A percentile compares a stretch with the other conserved stretches of the same genome.
Conservation (phyloP, 1,140 invertebrate species). For the Araneus ventricosus region DNA sequence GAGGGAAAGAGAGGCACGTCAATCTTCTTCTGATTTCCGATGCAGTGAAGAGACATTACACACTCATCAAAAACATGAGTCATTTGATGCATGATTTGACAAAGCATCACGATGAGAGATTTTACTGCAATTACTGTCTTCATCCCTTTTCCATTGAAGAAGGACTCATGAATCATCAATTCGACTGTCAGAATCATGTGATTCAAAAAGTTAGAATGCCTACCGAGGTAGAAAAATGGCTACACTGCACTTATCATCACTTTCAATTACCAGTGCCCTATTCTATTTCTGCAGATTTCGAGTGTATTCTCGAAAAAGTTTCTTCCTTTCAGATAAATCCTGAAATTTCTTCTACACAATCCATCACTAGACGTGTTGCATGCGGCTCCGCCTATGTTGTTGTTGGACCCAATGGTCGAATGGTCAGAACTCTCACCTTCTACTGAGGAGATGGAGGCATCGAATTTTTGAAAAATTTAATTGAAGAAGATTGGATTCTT, state of each 20-base stretch:
- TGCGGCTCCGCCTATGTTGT: slow-evolving; percentile 28
- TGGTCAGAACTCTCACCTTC: background rate
- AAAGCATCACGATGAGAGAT: background rate
- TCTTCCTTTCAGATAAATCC: background rate
- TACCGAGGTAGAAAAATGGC: background rate
- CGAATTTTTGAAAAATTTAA: background rate
- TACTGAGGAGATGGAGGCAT: slow-evolving; percentile 5
- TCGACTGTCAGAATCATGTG: background rate
- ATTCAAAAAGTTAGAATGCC: slow-evolving; percentile 36
- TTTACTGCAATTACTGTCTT: background rate
- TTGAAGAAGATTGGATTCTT: background rate
- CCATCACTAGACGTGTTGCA: background rate
- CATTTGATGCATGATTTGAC: background rate
- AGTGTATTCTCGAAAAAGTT: background rate
- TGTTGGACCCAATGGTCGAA: background rate
- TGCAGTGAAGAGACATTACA: background rate
- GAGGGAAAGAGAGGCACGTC: too few relatives aligned
- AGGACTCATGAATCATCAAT: background rate
- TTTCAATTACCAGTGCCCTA: background rate
- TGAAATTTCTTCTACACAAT: background rate
- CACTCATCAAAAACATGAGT: background rate
- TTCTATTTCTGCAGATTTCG: slow-evolving; percentile 50
- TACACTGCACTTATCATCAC: background rate
- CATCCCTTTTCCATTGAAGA: background rate
- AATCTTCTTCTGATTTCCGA: too few relatives aligned